Base-by-base conservation (phyloP, 2,888 invertebrate genomes). In the Graphium colonna region DNA sequence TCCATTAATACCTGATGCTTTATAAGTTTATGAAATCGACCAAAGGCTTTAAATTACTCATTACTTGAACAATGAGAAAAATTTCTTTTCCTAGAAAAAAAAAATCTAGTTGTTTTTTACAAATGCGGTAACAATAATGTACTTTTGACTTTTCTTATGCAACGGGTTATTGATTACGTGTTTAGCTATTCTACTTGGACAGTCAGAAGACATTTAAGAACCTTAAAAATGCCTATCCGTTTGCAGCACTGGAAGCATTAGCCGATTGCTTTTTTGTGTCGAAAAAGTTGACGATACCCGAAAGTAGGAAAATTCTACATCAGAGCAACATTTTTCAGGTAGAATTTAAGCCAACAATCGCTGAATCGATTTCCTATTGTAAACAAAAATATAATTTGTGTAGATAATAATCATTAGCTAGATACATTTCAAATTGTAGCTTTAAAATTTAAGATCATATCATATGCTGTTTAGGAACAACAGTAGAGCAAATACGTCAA, bases 371-470 rank as follows among this genome's bases (percentile, higher is more conserved):
- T 26, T n/a, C 28, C 13, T 12, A 17, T 18, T 21, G 21, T 21
- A 5, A 21, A 21, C 21, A 21, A 21, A 21, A 21, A 21, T 21
- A 21, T 21, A 21, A 3, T 21, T 21, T 21, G 21, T 3, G 5
- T 21, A 21, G 21, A 10, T n/a, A 5, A 33, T n/a, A 40, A 36
- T 67, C 68, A 70, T 60, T 84, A 82, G 80, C 68, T 82, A 83
- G 81, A 71, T 68, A 75, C 71, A 71, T 73, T 79, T 79, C 69
- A 58, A 81, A 80, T 79, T 79, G 75, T 84, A 84, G 81, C 75
- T 82, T 82, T 84, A 80, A 79, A 69, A 44, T 21, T 28, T 21
- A 48, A 44, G 55, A 61, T 73, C 75, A 77, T 79, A 79, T 75
- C 76, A 73, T 73, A 68, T 59, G 68, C 71, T 71, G 60, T 55